These are phyloP conservation scores for Lithobates pipiens DNA, from an alignment of 2,797 vertebrate species.

Conservation along the genomic window DNA sequence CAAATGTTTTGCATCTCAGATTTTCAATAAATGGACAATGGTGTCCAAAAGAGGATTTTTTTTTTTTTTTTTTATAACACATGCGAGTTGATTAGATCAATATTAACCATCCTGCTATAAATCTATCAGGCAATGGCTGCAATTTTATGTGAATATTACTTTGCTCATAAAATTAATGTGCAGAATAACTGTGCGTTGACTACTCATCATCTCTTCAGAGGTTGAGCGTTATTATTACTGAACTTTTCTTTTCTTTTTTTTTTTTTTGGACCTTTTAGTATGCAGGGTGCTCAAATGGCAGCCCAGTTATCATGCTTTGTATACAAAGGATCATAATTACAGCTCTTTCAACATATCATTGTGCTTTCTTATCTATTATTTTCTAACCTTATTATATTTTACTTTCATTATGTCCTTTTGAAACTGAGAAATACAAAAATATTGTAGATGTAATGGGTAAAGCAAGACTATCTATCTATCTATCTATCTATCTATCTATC, in stretches of 20 bases:
- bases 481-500: no score
- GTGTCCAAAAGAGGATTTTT: constrained; percentile 62
- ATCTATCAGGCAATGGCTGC: constrained; percentile 72
- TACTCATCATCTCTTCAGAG: constrained; percentile 1
- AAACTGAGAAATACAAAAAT: no score
- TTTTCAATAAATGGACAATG: constrained; percentile 9
- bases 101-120: constrained; percentile 75
- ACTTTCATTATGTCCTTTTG: no score
- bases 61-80: constrained; percentile 64
- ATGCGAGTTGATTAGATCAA: constrained; percentile 68
- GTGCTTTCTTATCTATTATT: no score
- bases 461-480: no score
- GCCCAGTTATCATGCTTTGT: background rate
- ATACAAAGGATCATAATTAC: background rate
- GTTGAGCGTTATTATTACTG: background rate
- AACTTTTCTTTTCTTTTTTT: background rate
- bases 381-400: no score
- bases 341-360: background rate
- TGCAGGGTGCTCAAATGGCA: background rate
- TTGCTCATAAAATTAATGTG: constrained; percentile 42
- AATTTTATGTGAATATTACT: constrained; percentile 71
- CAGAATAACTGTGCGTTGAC: constrained; percentile 5
- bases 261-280: background rate
- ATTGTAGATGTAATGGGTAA: no score
- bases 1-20: no score